phyloP scores from a whole-genome alignment of 2,888 invertebrate genomes.

The Tethea ocularis region DNA sequence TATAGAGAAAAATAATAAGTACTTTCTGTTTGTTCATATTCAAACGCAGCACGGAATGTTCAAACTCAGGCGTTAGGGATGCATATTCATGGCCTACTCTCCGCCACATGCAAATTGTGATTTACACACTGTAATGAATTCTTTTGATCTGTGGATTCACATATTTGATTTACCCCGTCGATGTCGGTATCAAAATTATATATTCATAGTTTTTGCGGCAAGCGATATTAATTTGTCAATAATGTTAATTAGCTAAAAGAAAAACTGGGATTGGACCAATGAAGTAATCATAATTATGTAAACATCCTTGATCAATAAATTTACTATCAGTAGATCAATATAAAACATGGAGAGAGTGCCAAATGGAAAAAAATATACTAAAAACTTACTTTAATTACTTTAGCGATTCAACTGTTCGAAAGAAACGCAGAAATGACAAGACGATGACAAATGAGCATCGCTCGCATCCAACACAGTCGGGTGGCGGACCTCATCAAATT shows the following conservation, averaged over 20 bases:
- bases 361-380: conserved; percentile 69
- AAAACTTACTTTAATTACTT: conserved; percentile 81
- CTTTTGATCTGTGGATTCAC: conserved; percentile 83
- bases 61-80: conserved; percentile 71
- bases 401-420: conserved; percentile 78
- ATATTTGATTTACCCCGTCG: conserved; percentile 83
- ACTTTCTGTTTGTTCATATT: conserved; percentile 16
- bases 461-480: conserved; percentile 78
- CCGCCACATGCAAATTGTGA: conserved; percentile 82
- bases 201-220: conserved; percentile 77
- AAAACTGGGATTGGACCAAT: background rate
- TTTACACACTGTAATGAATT: conserved; percentile 84
- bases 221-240: conserved; percentile 57
- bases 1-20: conserved; percentile 8
- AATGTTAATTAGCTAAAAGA: conserved; percentile 43
- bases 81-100: conserved; percentile 80
- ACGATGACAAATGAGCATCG: conserved; percentile 83
- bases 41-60: conserved; percentile 72
- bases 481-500: conserved; percentile 84
- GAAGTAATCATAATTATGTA: background rate
- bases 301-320: conserved; percentile 33
- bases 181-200: conserved; percentile 75
- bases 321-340: conserved; percentile 45
- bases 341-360: conserved; percentile 44
- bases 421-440: conserved; percentile 84